Conservation (phyloP, 2,797 vertebrate genomes). For the Parotocinclus haroldoi region DNA sequence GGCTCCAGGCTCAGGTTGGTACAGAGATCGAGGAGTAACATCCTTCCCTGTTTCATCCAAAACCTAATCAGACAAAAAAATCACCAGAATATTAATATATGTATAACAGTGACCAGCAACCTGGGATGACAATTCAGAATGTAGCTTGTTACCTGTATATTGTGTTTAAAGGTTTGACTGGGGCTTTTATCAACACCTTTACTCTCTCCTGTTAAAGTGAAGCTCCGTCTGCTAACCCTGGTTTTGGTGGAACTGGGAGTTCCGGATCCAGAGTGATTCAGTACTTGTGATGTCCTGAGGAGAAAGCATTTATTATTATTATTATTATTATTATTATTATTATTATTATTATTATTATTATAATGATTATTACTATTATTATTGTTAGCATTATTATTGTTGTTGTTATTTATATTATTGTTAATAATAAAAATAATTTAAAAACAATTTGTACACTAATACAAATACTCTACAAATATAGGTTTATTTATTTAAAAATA, state of each 20-base stretch:
- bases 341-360: neutral
- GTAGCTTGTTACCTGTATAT: conserved; percentile 56
- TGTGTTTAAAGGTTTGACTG: conserved; percentile 39
- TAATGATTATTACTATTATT: neutral
- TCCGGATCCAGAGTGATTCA: conserved; percentile 41
- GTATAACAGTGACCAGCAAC: neutral
- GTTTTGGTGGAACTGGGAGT: conserved; percentile 34
- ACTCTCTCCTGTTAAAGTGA: conserved; percentile 51
- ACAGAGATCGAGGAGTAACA: conserved; percentile 81
- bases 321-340: neutral
- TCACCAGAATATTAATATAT: neutral
- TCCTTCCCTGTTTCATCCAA: conserved; percentile 76
- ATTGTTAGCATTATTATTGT: neutral
- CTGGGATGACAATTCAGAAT: neutral
- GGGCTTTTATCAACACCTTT: conserved; percentile 58
- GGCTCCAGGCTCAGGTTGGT: conserved; percentile 59
- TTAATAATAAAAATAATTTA: neutral
- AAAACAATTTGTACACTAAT: no score
- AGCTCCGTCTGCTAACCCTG: conserved; percentile 52
- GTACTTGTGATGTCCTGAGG: conserved; percentile 44
- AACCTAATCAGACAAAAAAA: conserved; percentile 66
- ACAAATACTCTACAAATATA: no score
- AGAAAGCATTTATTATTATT: neutral
- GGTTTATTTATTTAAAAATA: no score
- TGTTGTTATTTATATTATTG: neutral